These are phyloP conservation scores for Semaprochilodus insignis DNA, from an alignment of 2,797 vertebrate species.

Conservation along the genomic window DNA sequence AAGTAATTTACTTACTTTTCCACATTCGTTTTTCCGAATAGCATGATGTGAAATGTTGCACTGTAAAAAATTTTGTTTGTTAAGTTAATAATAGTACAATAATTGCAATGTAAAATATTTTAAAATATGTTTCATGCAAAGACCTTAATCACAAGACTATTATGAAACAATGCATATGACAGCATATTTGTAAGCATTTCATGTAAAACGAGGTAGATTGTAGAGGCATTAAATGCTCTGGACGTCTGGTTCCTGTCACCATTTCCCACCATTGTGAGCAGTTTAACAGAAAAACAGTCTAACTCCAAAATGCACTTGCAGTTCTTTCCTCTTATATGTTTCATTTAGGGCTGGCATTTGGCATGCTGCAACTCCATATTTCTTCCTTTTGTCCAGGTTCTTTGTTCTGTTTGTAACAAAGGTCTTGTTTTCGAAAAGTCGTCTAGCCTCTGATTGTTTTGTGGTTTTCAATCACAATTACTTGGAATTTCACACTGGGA, in stretches of 20 bases:
- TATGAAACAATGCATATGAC: too few relatives aligned
- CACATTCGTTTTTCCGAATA: too few relatives aligned
- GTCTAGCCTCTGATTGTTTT: neutral
- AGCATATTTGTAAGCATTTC: too few relatives aligned
- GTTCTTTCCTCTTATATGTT: neutral
- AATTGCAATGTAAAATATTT: too few relatives aligned
- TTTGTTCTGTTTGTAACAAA: neutral
- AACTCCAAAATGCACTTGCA: too few relatives aligned
- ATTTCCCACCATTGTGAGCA: neutral
- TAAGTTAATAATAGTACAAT: too few relatives aligned
- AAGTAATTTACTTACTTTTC: too few relatives aligned
- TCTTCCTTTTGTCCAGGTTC: neutral
- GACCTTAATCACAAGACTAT: too few relatives aligned
- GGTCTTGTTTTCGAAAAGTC: neutral
- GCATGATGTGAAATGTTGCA: neutral
- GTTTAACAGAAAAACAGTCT: neutral
- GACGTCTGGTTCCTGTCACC: neutral
- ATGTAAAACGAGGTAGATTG: neutral
- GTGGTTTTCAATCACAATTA: slow-evolving; percentile 6
- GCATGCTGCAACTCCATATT: neutral
- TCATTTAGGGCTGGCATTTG: neutral
- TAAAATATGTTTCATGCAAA: neutral
- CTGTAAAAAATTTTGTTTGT: too few relatives aligned
- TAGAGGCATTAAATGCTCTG: neutral
- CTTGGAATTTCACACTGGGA: neutral